Evolutionary conservation across 2,113 vertebrate genomes (phyloP), one percentile per base, ranked within the genome.

Genomic region (Callaeas wilsoni): DNA sequence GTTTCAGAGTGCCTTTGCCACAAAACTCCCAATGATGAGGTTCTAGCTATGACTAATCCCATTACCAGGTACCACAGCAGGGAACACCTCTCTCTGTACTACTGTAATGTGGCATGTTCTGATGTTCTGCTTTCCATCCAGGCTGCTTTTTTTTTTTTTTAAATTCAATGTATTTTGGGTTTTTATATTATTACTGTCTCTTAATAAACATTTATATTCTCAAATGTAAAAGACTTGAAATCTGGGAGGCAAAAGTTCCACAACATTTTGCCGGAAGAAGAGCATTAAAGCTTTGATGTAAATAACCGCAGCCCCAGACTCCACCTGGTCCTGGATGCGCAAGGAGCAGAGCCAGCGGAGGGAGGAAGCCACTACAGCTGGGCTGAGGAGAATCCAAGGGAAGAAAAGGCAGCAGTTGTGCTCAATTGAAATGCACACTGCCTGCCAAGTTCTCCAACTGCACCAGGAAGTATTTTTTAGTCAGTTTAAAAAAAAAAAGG

Each of bases 321-420:
- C 92, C 93, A 94, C 90, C 94, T 95, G 94, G 85, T 77, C 65
- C 79, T 87, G 29, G 42, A 50, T 41, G 67, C 76, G 78, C 20
- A 67, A 86, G 85, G 80, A 96, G 83, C 73, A 50, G 90, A 96
- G 96, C 92, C 94, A 92, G 64, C 0, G 1, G n/a, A 89, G 80
- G 29, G 93, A 96, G 94, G 93, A 97, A 97, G 94, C 80, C 5
- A 37, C 85, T 93, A 90, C 94, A 97, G 95, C 93, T 97, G 96
- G 86, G 71, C 79, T 92, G 88, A 87, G 76, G 83, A 57, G 79
- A 94, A 62, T 89, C 80, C 56, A 81, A 90, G 59, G 41, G 79
- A 93, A 94, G 76, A 93, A 93, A 93, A 96, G 84, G 69, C 83
- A 86, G 76, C 77, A 93, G 94, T 90, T 95, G 88, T 96, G 73